A percentile compares a stretch with the other conserved stretches of the same genome.
Conservation (phyloP, 2,888 invertebrate species). For the Eupithecia subumbrata region DNA sequence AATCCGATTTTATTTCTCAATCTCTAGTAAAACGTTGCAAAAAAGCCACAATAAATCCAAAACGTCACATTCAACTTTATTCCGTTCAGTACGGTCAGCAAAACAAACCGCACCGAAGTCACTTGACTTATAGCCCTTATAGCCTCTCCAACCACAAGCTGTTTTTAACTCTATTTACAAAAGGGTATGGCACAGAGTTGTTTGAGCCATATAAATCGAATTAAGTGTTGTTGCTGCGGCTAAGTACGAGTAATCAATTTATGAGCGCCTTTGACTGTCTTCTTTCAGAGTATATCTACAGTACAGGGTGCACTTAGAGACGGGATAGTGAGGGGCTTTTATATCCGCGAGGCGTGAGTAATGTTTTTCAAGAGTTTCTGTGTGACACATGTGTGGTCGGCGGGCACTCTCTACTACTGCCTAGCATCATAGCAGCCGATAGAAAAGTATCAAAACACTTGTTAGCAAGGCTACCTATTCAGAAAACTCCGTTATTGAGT, state of each 20-base stretch:
- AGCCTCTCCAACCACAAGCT: not conserved
- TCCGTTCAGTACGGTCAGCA: constrained; percentile 3
- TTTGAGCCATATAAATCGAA: not conserved
- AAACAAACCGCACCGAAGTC: not conserved
- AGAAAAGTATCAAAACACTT: too few relatives aligned
- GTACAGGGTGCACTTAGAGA: not conserved
- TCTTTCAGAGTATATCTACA: not conserved
- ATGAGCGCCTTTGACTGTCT: constrained; percentile 7
- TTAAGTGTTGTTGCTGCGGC: constrained; percentile 3
- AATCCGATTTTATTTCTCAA: not conserved
- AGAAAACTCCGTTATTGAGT: too few relatives aligned
- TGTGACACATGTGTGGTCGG: too few relatives aligned
- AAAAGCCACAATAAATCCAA: not conserved
- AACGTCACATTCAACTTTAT: not conserved
- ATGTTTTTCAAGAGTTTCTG: too few relatives aligned
- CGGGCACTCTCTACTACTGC: too few relatives aligned
- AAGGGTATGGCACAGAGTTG: not conserved
- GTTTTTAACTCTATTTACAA: not conserved
- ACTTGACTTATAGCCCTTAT: not conserved
- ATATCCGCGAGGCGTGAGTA: too few relatives aligned
- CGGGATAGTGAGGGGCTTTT: not conserved
- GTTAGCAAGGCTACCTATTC: too few relatives aligned
- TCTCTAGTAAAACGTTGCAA: not conserved
- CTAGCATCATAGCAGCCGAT: too few relatives aligned
- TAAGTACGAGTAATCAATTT: constrained; percentile 12